Evolutionary conservation across 2,797 vertebrate genomes (phyloP), one percentile per base, ranked within the genome.

Genomic region (Notamacropus eugenii): DNA sequence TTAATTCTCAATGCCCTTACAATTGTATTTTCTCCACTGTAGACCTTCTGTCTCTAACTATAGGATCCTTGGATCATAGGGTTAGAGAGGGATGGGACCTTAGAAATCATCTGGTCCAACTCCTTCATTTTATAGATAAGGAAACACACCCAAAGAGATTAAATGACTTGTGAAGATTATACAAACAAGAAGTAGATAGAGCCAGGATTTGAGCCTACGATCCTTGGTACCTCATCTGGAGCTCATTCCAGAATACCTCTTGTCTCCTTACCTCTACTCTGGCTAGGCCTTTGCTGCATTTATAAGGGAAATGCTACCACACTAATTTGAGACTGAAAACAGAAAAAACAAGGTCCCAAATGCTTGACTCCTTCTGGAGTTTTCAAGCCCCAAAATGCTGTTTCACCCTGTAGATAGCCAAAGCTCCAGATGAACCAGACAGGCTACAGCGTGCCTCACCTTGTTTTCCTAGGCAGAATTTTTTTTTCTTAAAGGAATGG

Each of bases 381-480:
- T 52, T 6, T 52, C 16, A 34, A 91, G 94, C 93, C 59, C 87
- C 96, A 93, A 55, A 11, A 11, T 5, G 34, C 55, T n/a, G 28
- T 92, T 96, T 96, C 94, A 57, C 55, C 31, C 19, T 46, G 74
- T 27, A 82, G n/a, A 82, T 46, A 31, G 31, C 82, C 93, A 96
- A 67, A 34, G 87, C 94, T 87, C 29, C 31, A 93, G 92, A 95
- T 93, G n/a, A 95, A 54, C 91, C 1, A 0, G 94, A 55, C 90
- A 62, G 55, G 55, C 54, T 91, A 94, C 90, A 94, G 56, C 56
- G 54, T 50, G 92, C 31, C 59, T 96, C 92, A 95, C 96, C 92
- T 95, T 90, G 34, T 92, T 95, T 95, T 95, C 97, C 96, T 94
- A 97, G 95, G 93, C 62, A 93, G 67, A 95, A 90, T 95, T 96